Percentiles rank a stretch among this genome's conserved stretches.
Evolutionary conservation across 2,888 invertebrate genomes (phyloP).

Genomic region (Tiliacea aurago): DNA sequence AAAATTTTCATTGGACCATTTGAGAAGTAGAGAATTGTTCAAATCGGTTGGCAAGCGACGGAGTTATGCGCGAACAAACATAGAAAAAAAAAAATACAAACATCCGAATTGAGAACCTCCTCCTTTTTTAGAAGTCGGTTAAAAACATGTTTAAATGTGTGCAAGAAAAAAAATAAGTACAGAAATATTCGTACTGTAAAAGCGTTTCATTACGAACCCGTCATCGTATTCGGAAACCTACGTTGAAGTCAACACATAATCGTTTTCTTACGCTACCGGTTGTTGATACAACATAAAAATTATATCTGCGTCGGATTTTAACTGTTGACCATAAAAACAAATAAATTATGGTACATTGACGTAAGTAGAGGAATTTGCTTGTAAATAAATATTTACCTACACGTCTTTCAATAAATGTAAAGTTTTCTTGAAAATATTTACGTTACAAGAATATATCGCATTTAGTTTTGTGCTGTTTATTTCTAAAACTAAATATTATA

Average conservation of each 20-base stretch:
- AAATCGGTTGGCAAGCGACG: no score
- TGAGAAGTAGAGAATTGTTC: no score
- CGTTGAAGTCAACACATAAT: neutral
- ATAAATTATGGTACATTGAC: conserved; percentile 38
- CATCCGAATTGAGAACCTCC: no score
- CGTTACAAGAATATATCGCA: conserved; percentile 28
- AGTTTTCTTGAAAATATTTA: conserved; percentile 47
- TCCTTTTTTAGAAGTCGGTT: no score
- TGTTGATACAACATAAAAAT: conserved; percentile 24
- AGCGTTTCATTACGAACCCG: neutral
- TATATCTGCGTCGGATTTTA: conserved; percentile 26
- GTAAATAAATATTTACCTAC: conserved; percentile 37
- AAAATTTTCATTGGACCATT: no score
- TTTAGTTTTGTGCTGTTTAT: conserved; percentile 19
- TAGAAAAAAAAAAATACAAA: no score
- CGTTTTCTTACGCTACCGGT: neutral
- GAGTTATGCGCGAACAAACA: no score
- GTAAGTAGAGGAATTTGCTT: conserved; percentile 16
- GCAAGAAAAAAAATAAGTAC: no score
- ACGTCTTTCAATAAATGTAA: conserved; percentile 28
- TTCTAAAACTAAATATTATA: neutral
- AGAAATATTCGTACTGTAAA: no score
- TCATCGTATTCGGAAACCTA: neutral
- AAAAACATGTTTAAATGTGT: no score
- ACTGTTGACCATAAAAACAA: conserved; percentile 28